Evolutionary conservation across 92 coral and sea anemone genomes (phyloP), one percentile per base, ranked within the genome.

Genomic region (Bergia sp.): DNA sequence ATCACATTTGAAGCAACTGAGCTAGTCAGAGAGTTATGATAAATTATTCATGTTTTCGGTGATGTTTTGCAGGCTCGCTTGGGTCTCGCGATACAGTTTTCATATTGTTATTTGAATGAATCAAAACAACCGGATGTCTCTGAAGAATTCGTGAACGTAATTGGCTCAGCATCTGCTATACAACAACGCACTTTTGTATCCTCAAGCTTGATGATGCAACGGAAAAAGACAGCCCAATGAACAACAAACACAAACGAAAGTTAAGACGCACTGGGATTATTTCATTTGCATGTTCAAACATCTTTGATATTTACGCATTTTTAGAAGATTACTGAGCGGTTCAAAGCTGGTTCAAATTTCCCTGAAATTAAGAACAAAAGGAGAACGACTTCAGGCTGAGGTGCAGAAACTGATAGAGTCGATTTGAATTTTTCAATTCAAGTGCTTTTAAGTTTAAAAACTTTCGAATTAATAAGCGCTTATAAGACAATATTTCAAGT

Each of bases 41-140:
- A 84, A 84, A 84, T 84, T 84, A 84, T 84, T 84, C 87, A 84
- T 84, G 79, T 16, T 47, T 83, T 42, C 5, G 77, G 75, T 82
- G 18, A 61, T 44, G 77, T 44, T 41, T 15, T n/a, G 74, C 45
- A 39, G 13, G 53, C 57, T 41, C 55, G 50, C 11, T 29, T 40
- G 23, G 83, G 42, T 37, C 76, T 71, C 79, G 77, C 43, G 77
- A 83, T 69, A 83, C 87, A 43, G 44, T 80, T 80, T 80, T 45
- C 11, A 47, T 20, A 45, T 67, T 4, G 9, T 9, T 23, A 6
- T 9, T 36, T 73, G 77, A 73, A 73, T 37, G 15, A 41, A 13
- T 49, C 41, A 49, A 79, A 79, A 79, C 41, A 79, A n/a, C 18
- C 67, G 20, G 67, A 44, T 77, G 45, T 79, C 65, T 29, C 0